A percentile compares a stretch with the other conserved stretches of the same genome.
phyloP scores from a whole-genome alignment of 2,888 invertebrate species.

The Mythimna loreyi region DNA sequence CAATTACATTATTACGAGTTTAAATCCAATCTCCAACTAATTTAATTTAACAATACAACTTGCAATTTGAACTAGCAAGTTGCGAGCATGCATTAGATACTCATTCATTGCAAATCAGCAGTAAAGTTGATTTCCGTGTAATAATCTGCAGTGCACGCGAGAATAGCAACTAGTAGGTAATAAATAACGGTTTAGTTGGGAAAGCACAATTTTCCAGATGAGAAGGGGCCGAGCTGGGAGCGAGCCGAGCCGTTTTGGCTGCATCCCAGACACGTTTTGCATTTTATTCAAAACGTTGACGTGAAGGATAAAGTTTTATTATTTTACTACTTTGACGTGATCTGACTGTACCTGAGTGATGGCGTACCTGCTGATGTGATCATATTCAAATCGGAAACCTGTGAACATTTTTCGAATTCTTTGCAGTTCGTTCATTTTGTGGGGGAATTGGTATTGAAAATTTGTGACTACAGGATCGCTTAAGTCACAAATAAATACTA shows the following conservation, averaged over 20 bases:
- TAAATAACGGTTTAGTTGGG: conserved; percentile 63
- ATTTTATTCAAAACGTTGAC: conserved; percentile 90
- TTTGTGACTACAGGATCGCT: background rate
- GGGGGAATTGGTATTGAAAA: conserved; percentile 55
- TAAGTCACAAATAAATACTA: background rate
- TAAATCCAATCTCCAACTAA: conserved; percentile 17
- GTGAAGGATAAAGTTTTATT: conserved; percentile 89
- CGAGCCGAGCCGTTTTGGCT: conserved; percentile 81
- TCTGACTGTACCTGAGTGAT: conserved; percentile 80
- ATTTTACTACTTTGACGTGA: conserved; percentile 89
- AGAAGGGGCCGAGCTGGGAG: conserved; percentile 66
- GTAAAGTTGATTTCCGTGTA: conserved; percentile 63
- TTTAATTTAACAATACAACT: conserved; percentile 17
- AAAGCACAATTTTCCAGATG: conserved; percentile 65
- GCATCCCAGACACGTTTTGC: conserved; percentile 89
- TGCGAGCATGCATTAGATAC: conserved; percentile 37
- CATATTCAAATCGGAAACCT: conserved; percentile 59
- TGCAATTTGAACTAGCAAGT: conserved; percentile 7
- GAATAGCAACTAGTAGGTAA: conserved; percentile 59
- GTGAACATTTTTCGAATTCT: conserved; percentile 50
- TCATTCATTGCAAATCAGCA: conserved; percentile 54
- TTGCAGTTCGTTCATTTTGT: conserved; percentile 37
- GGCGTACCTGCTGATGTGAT: conserved; percentile 60
- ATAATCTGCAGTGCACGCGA: conserved; percentile 56
- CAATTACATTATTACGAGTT: conserved; percentile 6